Evolutionary conservation across 2,888 invertebrate genomes (phyloP), one percentile per base, ranked within the genome.

Genomic region (Torymus aiolomorphi): DNA sequence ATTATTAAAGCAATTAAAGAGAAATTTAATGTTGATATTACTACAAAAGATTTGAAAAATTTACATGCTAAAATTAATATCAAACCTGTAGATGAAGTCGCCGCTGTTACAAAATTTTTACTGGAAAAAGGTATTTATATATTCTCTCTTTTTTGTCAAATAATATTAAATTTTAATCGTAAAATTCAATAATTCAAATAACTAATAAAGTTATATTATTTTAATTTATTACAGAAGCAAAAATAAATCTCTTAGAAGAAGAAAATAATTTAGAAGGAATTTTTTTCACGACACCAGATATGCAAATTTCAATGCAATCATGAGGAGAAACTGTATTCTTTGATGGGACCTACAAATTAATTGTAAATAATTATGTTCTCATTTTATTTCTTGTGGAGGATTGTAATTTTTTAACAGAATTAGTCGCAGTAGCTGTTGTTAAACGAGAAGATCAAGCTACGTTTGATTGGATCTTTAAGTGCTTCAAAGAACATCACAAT

Each of bases 401-500:
- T 63, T 12, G 24, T 11, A 66, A 66, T 18, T 2, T 8, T 14
- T 18, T 66, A 24, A 66, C 51, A 12, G 66, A 66, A 52, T 13
- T 24, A n/a, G 63, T 63, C 11, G 63, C 13, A 14, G 42, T 63
- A 3, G 63, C 63, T 11, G 2, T 63, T 24, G 63, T 63, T 11
- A 2, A 16, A 11, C 62, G 72, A 10, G 82, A 82, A 65, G 73
- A 77, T 20, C 57, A 72, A 13, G 57, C 59, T 11, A 78, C 69
- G 5, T 65, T 75, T 51, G 52, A 78, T 31, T 80, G 80, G 76
- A 18, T 82, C 1, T 18, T 62, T 4, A 56, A 72, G 20, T 72
- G 57, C 4, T 80, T 82, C 42, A 80, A 82, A 42, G 56, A 65
- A 14, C 62, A 31, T 54, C 24, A 76, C 4, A 51, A 11, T 57